These are phyloP conservation scores for Bufo bufo DNA, from an alignment of 2,113 vertebrate species.

Conservation along the genomic window DNA sequence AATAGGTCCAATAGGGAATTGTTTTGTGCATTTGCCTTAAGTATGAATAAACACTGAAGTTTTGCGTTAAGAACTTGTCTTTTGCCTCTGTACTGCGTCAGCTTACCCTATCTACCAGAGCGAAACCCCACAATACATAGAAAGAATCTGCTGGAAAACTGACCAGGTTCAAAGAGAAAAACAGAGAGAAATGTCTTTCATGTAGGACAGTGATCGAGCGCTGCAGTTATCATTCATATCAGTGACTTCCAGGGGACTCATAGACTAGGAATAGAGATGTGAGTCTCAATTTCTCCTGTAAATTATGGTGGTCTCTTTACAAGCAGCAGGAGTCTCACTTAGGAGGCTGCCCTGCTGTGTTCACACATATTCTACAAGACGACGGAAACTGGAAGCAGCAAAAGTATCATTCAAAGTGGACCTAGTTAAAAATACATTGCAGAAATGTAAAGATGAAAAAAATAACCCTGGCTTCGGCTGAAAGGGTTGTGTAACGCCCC, in stretches of 20 bases:
- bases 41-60: too few species aligned
- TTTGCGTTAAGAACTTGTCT: too few species aligned
- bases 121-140: background rate
- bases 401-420: background rate
- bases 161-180: background rate
- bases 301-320: constrained; percentile 24
- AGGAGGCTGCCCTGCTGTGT: background rate
- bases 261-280: constrained; percentile 3
- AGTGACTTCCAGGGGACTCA: constrained; percentile 24
- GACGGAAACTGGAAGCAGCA: constrained; percentile 7
- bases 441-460: background rate
- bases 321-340: constrained; percentile 22
- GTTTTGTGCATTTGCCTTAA: too few species aligned
- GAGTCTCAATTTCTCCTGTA: constrained; percentile 35
- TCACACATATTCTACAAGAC: background rate
- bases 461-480: background rate
- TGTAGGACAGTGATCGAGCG: background rate
- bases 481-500: background rate
- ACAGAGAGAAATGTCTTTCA: background rate
- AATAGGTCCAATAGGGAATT: too few species aligned
- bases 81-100: too few species aligned
- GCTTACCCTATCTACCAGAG: too few species aligned
- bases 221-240: constrained; percentile 16
- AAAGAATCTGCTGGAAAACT: background rate
- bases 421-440: background rate